phyloP scores from a whole-genome alignment of 2,113 vertebrate species.

The Arvicanthis niloticus region DNA sequence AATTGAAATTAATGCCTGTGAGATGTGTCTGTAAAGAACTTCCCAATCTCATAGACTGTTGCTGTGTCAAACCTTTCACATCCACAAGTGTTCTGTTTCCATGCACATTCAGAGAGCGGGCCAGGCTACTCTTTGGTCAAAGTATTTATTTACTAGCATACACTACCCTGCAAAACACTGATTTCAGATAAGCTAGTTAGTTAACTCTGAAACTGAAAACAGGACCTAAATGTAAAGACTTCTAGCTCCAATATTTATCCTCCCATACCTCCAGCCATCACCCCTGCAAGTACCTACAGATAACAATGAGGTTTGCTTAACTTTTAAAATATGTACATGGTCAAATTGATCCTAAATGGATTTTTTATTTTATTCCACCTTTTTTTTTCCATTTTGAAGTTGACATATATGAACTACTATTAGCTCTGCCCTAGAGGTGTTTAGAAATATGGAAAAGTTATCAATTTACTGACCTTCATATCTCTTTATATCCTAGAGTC shows the following conservation, averaged over 20 bases:
- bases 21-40: neutral
- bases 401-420: neutral
- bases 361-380: neutral
- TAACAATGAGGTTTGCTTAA: neutral
- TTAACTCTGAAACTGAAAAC: constrained; percentile 37
- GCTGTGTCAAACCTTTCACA: neutral
- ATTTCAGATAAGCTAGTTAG: constrained; percentile 29
- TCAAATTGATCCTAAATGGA: neutral
- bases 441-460: neutral
- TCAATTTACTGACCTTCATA: neutral
- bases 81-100: neutral
- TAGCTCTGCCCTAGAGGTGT: neutral
- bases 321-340: constrained; percentile 11
- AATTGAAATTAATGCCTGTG: neutral
- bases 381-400: neutral
- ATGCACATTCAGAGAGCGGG: neutral
- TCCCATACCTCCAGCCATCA: neutral
- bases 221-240: neutral
- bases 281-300: neutral
- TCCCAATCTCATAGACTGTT: neutral
- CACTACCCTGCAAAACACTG: neutral
- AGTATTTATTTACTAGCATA: neutral
- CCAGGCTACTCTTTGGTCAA: neutral
- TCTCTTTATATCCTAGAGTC: neutral
- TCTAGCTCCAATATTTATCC: neutral